A percentile compares a stretch with the other conserved stretches of the same genome.
These are phyloP conservation scores for Mus caroli DNA, from an alignment of 2,797 vertebrate genomes.

Conservation along the genomic window DNA sequence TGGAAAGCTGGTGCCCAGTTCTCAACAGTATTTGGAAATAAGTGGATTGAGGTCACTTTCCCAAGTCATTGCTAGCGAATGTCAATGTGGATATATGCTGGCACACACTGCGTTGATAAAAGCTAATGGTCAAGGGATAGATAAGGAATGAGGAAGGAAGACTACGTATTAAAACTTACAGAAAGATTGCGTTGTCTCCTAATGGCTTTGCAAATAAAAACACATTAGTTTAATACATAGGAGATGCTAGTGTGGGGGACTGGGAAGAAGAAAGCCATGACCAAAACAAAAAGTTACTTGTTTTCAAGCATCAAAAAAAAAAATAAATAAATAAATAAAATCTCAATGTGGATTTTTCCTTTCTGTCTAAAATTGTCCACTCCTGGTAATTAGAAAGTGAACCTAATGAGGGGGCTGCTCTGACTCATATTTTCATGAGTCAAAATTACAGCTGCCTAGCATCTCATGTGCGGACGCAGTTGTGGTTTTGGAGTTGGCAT, in stretches of 20 bases:
- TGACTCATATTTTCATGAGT: slow-evolving; percentile 83
- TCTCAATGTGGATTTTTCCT: slow-evolving; percentile 66
- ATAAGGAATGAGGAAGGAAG: slow-evolving; percentile 57
- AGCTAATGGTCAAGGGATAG: slow-evolving; percentile 78
- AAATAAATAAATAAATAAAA: too few species aligned
- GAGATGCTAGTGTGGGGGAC: neutral
- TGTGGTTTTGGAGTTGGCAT: slow-evolving; percentile 51
- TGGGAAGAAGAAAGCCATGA: slow-evolving; percentile 39
- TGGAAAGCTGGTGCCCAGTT: neutral
- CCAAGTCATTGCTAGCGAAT: slow-evolving; percentile 66
- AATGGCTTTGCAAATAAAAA: slow-evolving; percentile 81
- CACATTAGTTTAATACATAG: slow-evolving; percentile 71
- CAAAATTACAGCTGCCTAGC: slow-evolving; percentile 82
- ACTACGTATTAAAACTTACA: slow-evolving; percentile 80
- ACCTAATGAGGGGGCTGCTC: slow-evolving; percentile 75
- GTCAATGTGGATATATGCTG: slow-evolving; percentile 69
- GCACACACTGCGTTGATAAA: slow-evolving; percentile 76
- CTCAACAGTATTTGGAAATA: slow-evolving; percentile 61
- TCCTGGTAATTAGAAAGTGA: slow-evolving; percentile 83
- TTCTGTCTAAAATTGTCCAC: slow-evolving; percentile 77
- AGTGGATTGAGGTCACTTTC: slow-evolving; percentile 58
- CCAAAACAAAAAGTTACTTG: slow-evolving; percentile 43
- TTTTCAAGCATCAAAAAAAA: slow-evolving; percentile 50
- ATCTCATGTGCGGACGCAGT: slow-evolving; percentile 79
- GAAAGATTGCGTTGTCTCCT: slow-evolving; percentile 63